A percentile compares a stretch with the other conserved stretches of the same genome.
Conservation (phyloP, 2,113 vertebrate species). For the Dicrurus megarhynchus region DNA sequence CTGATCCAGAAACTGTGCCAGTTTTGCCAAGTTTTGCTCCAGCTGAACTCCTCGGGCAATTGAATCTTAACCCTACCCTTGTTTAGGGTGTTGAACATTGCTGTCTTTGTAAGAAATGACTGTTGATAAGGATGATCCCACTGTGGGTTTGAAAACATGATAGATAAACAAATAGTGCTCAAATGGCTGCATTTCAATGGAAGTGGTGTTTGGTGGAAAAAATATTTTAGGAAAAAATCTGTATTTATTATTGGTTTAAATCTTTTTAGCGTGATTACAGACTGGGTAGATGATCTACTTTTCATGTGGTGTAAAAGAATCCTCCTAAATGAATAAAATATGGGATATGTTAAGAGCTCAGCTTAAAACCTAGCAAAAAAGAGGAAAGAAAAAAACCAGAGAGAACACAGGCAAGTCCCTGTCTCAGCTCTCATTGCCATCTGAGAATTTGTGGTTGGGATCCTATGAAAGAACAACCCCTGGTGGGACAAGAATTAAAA, state of each 20-base stretch:
- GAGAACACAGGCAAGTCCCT: neutral
- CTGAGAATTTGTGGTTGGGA: neutral
- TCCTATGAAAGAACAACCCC: slow-evolving; percentile 47
- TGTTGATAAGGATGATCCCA: neutral
- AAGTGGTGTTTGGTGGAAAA: neutral
- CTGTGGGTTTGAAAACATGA: neutral
- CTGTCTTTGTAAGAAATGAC: neutral
- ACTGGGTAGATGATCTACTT: neutral
- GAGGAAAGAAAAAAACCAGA: neutral
- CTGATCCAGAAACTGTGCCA: neutral
- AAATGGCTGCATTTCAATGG: neutral
- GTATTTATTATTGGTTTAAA: slow-evolving; percentile 6
- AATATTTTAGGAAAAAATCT: neutral
- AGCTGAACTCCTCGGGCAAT: neutral
- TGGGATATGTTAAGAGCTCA: neutral
- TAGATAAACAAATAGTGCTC: neutral
- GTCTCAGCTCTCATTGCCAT: neutral
- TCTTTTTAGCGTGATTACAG: slow-evolving; percentile 1
- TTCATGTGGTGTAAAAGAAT: slow-evolving; percentile 33
- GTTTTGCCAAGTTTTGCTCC: neutral
- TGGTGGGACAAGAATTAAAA: slow-evolving; percentile 56
- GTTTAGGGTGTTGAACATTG: neutral
- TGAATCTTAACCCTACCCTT: neutral
- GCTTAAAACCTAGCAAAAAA: slow-evolving; percentile 2
- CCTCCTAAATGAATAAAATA: slow-evolving; percentile 42